Base-by-base conservation (phyloP, 1,140 invertebrate species). In the Tribolium madens region DNA sequence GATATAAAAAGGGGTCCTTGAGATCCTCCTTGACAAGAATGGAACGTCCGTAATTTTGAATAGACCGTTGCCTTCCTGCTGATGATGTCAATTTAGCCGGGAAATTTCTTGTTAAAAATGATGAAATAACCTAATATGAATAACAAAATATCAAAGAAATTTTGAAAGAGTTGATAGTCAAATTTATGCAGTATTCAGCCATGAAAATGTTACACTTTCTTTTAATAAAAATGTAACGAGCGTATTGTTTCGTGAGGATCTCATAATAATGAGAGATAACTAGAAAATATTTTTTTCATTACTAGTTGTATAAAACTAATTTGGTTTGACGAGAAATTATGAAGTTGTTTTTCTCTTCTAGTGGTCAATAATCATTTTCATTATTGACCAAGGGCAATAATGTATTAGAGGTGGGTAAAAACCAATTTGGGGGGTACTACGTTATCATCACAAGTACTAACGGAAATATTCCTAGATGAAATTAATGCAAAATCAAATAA, bases 1-100 rank as follows among this genome's bases (percentile, higher is more conserved):
- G 52, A 26, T 5, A 26, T 18, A 57, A 57, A n/a, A 57, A 21
- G 52, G 21, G 52, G 52, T 57, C 52, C 52, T 57, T 57, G 52
- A 52, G 13, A 57, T 57, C 17, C 52, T 57, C 52, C 52, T 57
- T 57, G 52, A 57, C 52, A 57, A 57, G 52, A 57, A 57, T 57
- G 15, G 52, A 57, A 57, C 17, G 52, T 57, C n/a, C 52, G 17
- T 57, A 26, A 57, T 21, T 57, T 57, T 57, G 52, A 57, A 57
- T 57, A 18, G 52, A 57, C 18, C 52, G 52, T 57, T 57, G 52
- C 52, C 17, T 57, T 57, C 52, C 52, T 57, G 52, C 52, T 57
- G 52, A 57, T 57, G 52, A 57, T 57, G 52, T 57, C 52, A 57
- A 57, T 57, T 57, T 57, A 21, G 15, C 18, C 18, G 18, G 52